phyloP scores from a whole-genome alignment of 2,113 vertebrate genomes.

The Origma solitaria region DNA sequence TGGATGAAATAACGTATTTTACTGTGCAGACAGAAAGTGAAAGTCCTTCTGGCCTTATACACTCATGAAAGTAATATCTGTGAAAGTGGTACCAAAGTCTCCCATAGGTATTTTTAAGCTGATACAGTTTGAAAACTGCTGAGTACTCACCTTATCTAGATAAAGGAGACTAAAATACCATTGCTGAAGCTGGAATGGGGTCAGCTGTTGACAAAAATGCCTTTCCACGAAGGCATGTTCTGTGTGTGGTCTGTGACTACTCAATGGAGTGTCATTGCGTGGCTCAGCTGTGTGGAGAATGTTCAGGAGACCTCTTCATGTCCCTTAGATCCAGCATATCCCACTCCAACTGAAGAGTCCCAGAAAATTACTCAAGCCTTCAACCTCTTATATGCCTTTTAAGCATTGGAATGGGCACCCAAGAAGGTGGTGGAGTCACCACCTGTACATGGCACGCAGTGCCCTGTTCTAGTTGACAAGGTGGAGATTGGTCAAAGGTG shows the following conservation, averaged over 20 bases:
- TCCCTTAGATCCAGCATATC: neutral
- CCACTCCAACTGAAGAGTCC: neutral
- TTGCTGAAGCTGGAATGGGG: neutral
- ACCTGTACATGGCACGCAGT: fast-evolving
- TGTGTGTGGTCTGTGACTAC: fast-evolving
- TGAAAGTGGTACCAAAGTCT: neutral
- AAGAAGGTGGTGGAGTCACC: neutral
- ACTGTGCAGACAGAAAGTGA: neutral
- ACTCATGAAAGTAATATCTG: fast-evolving
- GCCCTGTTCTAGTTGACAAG: neutral
- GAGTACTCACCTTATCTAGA: neutral
- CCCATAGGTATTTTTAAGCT: neutral
- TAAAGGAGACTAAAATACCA: neutral
- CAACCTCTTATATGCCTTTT: neutral
- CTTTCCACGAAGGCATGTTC: neutral
- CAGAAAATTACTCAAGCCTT: neutral
- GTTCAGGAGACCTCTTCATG: neutral
- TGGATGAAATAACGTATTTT: neutral
- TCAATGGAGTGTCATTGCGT: neutral
- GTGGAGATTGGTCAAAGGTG: neutral
- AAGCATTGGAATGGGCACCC: neutral
- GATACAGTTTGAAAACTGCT: neutral
- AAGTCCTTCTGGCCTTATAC: neutral
- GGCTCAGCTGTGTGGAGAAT: neutral
- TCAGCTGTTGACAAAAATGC: neutral